Evolutionary conservation across 2,113 vertebrate species (phyloP), one percentile per base, ranked within the genome.

Genomic region (Ptilorrhoa leucosticta): DNA sequence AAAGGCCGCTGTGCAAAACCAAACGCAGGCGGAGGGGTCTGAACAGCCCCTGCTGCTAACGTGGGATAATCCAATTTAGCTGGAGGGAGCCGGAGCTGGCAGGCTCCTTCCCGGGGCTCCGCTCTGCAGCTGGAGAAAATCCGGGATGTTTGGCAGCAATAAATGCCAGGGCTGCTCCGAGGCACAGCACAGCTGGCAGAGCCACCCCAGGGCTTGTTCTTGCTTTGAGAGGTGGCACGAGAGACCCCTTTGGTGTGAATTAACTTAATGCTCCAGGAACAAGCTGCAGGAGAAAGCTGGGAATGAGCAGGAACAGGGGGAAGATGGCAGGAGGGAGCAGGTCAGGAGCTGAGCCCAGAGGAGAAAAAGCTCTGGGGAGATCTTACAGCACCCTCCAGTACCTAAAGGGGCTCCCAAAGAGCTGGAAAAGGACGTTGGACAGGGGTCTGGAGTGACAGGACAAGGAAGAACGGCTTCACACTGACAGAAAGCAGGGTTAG

Each of bases 121-220:
- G 87, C 14, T 72, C 64, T 83, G 87, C 91, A 83, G 87, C 91
- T 73, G 87, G 26, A 39, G 50, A 30, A 27, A 37, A 17, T 26
- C 47, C 2, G 31, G 10, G 44, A 3, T 27, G 35, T 10, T 81
- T 31, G 40, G 26, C 44, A 26, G 17, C 15, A 39, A 10, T 9
- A 24, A 76, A 28, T 9, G 14, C 47, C 44, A 11, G 82, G 40
- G 65, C 28, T 78, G 84, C 28, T 44, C 51, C 0, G 0, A 18
- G 66, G 70, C 57, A n/a, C 1, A 0, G 35, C 2, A 1, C 4
- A 15, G 50, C 78, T 54, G 35, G 21, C 0, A 1, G 23, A 71
- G 23, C 13, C 56, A 54, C 6, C 61, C 44, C 8, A 2, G 86
- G 72, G 68, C 30, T 85, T 0, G 15, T 6, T 33, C 21, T 7